Evolutionary conservation across 2,113 vertebrate genomes (phyloP), one percentile per base, ranked within the genome.

Genomic region (Galemys pyrenaicus): DNA sequence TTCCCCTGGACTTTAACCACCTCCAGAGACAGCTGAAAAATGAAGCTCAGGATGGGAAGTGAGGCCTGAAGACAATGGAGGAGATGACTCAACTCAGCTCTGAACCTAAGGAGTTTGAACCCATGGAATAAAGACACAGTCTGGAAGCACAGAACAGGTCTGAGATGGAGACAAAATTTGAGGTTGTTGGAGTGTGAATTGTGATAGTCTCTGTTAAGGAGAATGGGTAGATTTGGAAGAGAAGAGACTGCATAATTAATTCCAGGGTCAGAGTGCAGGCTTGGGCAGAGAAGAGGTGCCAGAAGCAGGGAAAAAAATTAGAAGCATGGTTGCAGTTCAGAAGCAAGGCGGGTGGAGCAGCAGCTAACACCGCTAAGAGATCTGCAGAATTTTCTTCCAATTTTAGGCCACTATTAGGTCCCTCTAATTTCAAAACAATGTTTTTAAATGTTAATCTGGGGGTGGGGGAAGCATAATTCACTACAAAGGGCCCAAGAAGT

Each of bases 141-240:
- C 22, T 13, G 10, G 39, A n/a, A 5, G 28, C 67, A 49, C 32
- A 71, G 56, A 51, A 10, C 54, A 24, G 11, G 8, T 17, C 20
- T 58, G 8, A 6, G n/a, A 16, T n/a, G 22, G 65, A 35, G 56
- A 54, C 4, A 28, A n/a, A 9, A 28, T 2, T 30, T 22, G 30
- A 32, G 39, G 22, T 26, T n/a, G 62, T 9, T 0, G 9, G 65
- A 0, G 0, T 22, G 12, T 6, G 46, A 9, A n/a, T 0, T 5
- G 15, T 28, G 26, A 49, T 4, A 10, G 16, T 12, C 22, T n/a
- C 26, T 16, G 17, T 9, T 41, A 24, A 30, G 5, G 90, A 41
- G 46, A 8, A 13, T 12, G 32, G 64, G 56, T 2, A 87, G 20
- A 74, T 78, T 9, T 17, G 35, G 60, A 32, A 49, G 19, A 17